Conservation (phyloP, 2,888 invertebrate genomes). For the Schizaphis graminum region DNA sequence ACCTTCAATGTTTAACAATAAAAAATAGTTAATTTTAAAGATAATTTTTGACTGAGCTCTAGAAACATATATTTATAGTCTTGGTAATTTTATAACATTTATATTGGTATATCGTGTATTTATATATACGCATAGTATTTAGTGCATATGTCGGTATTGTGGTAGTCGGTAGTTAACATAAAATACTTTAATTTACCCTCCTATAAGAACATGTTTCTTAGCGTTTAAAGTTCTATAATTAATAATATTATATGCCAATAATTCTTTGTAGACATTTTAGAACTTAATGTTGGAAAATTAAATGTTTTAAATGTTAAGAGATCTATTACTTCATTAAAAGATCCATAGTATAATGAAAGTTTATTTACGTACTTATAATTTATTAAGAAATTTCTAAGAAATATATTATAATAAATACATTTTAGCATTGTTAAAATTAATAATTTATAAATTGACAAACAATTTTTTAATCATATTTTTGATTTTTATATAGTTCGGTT, state of each 20-base stretch:
- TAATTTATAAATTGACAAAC: neutral
- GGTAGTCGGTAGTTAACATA: neutral
- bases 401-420: neutral
- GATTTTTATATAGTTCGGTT: neutral
- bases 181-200: neutral
- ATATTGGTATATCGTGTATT: neutral
- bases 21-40: slow-evolving; percentile 22
- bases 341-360: neutral
- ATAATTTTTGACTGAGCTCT: slow-evolving; percentile 23
- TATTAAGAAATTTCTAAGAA: neutral
- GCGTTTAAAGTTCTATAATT: neutral
- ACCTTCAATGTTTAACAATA: neutral
- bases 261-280: neutral
- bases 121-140: neutral
- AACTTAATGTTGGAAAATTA: neutral
- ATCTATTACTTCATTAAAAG: neutral
- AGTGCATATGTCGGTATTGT: neutral
- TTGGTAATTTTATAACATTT: neutral
- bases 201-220: neutral
- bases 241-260: neutral
- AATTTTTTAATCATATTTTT: neutral
- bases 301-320: neutral
- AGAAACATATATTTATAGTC: neutral
- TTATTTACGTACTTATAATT: neutral
- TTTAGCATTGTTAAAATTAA: neutral